Evolutionary conservation across 1,140 invertebrate genomes (phyloP).

Genomic region (Maconellicoccus hirsutus): DNA sequence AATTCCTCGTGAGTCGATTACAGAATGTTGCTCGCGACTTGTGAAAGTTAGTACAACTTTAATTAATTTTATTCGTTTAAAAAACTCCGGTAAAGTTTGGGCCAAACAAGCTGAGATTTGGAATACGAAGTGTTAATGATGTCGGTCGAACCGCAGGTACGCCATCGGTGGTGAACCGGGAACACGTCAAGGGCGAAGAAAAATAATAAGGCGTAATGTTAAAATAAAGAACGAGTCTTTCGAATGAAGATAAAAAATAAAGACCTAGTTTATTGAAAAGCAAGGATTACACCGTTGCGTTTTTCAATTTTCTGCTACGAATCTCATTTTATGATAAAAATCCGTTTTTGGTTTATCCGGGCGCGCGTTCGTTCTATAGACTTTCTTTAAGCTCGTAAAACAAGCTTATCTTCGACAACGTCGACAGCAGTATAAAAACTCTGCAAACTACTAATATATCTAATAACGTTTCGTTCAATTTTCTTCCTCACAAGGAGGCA

Average conservation of each 20-base stretch:
- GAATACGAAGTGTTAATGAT: no score
- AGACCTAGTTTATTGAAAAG: neutral
- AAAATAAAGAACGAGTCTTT: neutral
- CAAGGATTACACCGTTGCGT: neutral
- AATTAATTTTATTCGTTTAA: no score
- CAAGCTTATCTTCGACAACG: neutral
- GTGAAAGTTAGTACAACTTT: no score
- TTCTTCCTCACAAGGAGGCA: neutral
- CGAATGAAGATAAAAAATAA: neutral
- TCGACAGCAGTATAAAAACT: neutral
- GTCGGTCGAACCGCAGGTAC: no score
- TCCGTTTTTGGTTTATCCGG: neutral
- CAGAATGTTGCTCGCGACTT: no score
- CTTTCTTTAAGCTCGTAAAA: conserved; percentile 1
- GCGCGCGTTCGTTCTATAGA: neutral
- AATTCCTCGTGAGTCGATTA: no score
- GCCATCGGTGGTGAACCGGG: no score
- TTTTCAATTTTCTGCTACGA: neutral
- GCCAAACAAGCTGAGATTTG: no score
- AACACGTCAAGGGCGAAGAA: no score
- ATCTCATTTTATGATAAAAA: conserved; percentile 6
- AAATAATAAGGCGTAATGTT: no score
- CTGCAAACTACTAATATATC: neutral
- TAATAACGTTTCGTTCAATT: neutral
- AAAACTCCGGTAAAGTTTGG: no score